A percentile compares a stretch with the other conserved stretches of the same genome.
Conservation (phyloP, 2,113 vertebrate genomes). For the Eublepharis macularius region DNA sequence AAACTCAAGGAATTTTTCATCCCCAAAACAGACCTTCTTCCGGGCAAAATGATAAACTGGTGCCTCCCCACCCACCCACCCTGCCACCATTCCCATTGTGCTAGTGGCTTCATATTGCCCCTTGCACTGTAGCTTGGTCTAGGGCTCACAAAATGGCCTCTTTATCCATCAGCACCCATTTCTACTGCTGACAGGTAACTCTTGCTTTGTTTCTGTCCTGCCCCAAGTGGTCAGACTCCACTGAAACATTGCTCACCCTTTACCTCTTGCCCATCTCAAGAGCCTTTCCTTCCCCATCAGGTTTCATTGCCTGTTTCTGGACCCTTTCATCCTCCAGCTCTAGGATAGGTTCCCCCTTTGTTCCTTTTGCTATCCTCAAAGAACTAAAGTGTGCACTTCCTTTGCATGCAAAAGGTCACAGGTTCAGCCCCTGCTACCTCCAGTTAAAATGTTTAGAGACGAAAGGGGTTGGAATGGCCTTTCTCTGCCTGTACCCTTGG, state of each 20-base stretch:
- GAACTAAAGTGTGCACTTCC: not conserved
- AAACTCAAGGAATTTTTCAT: not conserved
- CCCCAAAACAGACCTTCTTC: not conserved
- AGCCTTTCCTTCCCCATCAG: no score
- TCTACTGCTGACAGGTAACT: not conserved
- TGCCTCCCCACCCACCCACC: no score
- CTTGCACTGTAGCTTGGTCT: not conserved
- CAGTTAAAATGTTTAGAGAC: not conserved
- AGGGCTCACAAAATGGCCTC: not conserved
- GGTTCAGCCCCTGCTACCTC: not conserved
- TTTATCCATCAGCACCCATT: not conserved
- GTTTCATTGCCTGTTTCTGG: no score
- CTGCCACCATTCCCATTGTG: no score
- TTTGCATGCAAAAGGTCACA: not conserved
- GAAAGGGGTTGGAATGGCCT: not conserved
- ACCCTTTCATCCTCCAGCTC: not conserved
- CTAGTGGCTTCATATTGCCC: no score
- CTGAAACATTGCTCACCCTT: not conserved
- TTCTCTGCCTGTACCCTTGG: no score
- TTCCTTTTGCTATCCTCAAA: not conserved
- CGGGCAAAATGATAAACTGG: no score
- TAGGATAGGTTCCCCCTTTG: not conserved
- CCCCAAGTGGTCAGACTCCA: not conserved
- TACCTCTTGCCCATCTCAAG: no score
- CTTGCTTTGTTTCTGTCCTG: no score